phyloP scores from a whole-genome alignment of 2,113 vertebrate species.

The Macaca nemestrina region DNA sequence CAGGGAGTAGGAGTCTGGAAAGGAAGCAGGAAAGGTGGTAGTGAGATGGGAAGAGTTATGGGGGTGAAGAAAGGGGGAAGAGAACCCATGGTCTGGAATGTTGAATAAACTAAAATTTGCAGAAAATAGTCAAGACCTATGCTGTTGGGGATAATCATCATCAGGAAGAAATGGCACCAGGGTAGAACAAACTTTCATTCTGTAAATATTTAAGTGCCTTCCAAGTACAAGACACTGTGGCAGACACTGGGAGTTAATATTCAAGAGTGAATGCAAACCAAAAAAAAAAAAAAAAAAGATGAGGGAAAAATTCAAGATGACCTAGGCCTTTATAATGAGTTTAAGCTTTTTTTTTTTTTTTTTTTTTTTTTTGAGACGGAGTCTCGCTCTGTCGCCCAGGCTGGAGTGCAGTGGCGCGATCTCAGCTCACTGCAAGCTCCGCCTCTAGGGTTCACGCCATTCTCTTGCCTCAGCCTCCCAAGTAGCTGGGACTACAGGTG shows the following conservation, averaged over 20 bases:
- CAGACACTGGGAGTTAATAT: background rate
- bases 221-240: background rate
- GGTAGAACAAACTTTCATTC: conserved; percentile 4
- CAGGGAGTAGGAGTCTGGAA: background rate
- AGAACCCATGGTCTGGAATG: background rate
- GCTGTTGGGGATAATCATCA: background rate
- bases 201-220: background rate
- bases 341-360: background rate
- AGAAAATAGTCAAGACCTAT: background rate
- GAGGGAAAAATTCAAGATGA: background rate
- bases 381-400: too few species aligned
- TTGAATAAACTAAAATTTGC: background rate
- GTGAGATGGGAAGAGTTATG: background rate
- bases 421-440: too few species aligned
- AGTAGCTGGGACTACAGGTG: too few species aligned
- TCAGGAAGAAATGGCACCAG: background rate
- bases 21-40: background rate
- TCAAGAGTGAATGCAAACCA: background rate
- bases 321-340: background rate
- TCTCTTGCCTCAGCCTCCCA: too few species aligned
- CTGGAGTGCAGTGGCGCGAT: too few species aligned
- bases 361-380: too few species aligned
- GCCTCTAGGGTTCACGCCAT: too few species aligned
- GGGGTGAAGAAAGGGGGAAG: background rate
- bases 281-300: background rate